Conservation (phyloP, 2,888 invertebrate species). For the Nesidiocoris tenuis region DNA sequence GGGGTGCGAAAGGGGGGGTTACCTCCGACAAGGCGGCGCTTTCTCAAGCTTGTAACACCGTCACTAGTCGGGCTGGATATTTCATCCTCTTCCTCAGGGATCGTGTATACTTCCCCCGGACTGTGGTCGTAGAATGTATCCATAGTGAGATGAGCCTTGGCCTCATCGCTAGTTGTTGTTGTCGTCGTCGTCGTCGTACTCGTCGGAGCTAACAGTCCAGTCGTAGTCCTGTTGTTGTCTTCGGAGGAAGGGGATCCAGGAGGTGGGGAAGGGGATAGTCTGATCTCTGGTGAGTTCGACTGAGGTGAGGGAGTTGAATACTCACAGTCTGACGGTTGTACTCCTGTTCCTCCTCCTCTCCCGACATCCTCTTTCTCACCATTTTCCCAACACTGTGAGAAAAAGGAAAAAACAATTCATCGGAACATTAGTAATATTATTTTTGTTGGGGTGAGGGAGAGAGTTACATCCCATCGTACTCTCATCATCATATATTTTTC, state of each 20-base stretch:
- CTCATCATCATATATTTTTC: no score
- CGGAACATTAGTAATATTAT: neutral
- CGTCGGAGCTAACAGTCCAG: constrained; percentile 35
- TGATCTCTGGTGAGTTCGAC: constrained; percentile 49
- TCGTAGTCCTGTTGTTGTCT: constrained; percentile 45
- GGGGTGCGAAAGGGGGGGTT: constrained; percentile 32
- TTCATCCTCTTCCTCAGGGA: constrained; percentile 58
- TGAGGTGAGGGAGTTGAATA: constrained; percentile 49
- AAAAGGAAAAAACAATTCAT: neutral
- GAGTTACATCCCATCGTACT: no score
- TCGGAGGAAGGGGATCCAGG: constrained; percentile 47
- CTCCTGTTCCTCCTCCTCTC: constrained; percentile 37
- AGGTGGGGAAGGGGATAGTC: constrained; percentile 49
- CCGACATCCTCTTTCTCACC: constrained; percentile 47
- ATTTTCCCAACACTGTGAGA: constrained; percentile 49
- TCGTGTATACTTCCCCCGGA: constrained; percentile 59
- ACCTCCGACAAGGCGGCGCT: constrained; percentile 52
- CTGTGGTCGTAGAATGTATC: constrained; percentile 54
- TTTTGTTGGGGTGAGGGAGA: no score
- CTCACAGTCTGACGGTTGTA: constrained; percentile 48
- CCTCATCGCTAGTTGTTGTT: constrained; percentile 44
- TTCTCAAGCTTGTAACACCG: constrained; percentile 56
- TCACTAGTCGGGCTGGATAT: constrained; percentile 56
- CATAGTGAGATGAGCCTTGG: constrained; percentile 47
- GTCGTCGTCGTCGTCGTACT: constrained; percentile 5